A percentile compares a stretch with the other conserved stretches of the same genome.
These are phyloP conservation scores for Lasioglossum marginatum DNA, from an alignment of 2,888 invertebrate species.

Conservation along the genomic window DNA sequence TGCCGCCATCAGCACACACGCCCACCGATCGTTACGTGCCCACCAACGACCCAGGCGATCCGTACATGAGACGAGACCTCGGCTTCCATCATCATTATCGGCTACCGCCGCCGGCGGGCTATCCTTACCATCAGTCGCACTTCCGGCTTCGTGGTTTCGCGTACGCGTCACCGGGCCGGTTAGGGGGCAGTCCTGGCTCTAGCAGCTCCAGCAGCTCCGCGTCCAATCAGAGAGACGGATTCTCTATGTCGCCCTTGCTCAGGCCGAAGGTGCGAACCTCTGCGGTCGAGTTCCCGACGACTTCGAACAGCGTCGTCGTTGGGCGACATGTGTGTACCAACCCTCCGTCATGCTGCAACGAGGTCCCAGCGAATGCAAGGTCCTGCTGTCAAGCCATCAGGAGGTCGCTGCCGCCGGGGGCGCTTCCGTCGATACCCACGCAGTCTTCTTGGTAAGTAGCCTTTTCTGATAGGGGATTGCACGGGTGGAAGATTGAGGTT, in stretches of 20 bases:
- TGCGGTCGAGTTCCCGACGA: slow-evolving; percentile 79
- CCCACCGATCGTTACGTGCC: slow-evolving; percentile 91
- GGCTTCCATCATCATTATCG: slow-evolving; percentile 87
- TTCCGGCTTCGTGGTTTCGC: slow-evolving; percentile 82
- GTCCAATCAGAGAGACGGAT: slow-evolving; percentile 81
- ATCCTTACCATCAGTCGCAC: slow-evolving; percentile 79
- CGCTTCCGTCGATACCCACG: slow-evolving; percentile 78
- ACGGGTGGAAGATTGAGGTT: background rate
- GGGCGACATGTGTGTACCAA: slow-evolving; percentile 73
- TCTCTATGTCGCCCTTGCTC: slow-evolving; percentile 83
- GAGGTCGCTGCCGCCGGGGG: slow-evolving; percentile 87
- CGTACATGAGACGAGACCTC: slow-evolving; percentile 87
- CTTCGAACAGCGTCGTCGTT: slow-evolving; percentile 64
- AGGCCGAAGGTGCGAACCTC: slow-evolving; percentile 83
- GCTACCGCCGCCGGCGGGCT: slow-evolving; percentile 85
- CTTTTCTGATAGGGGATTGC: background rate
- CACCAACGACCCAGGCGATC: slow-evolving; percentile 85
- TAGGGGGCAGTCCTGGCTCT: slow-evolving; percentile 85
- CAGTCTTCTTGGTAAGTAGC: slow-evolving; percentile 82
- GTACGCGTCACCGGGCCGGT: slow-evolving; percentile 81
- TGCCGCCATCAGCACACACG: slow-evolving; percentile 89
- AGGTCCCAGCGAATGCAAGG: slow-evolving; percentile 65
- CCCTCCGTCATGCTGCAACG: slow-evolving; percentile 77
- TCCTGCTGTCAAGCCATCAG: slow-evolving; percentile 87
- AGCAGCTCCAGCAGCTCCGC: slow-evolving; percentile 85